Evolutionary conservation across 2,113 vertebrate species (phyloP).

Genomic region (Tenrec ecaudatus): DNA sequence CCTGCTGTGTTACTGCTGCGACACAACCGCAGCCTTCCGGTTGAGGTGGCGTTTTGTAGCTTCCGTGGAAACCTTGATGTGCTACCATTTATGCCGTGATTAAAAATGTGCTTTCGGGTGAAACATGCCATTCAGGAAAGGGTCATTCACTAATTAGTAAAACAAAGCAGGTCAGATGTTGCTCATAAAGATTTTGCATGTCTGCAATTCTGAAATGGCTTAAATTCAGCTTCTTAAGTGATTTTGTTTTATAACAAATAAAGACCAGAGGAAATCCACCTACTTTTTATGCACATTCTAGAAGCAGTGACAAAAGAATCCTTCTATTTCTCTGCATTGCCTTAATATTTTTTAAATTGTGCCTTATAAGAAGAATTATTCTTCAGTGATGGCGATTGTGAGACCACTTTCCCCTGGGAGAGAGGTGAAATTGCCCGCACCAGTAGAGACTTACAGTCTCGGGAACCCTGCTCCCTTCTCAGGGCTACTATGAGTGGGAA

Average conservation of each 20-base stretch:
- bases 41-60: conserved; percentile 22
- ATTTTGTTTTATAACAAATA: conserved; percentile 35
- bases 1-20: conserved; percentile 49
- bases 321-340: not conserved
- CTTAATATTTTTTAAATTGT: not conserved
- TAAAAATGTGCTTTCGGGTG: conserved; percentile 75
- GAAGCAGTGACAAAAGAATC: not conserved
- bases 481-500: not conserved
- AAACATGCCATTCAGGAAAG: conserved; percentile 59
- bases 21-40: not conserved
- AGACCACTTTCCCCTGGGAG: not conserved
- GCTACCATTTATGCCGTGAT: conserved; percentile 73
- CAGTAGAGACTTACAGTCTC: too few relatives aligned
- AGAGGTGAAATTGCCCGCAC: too few relatives aligned
- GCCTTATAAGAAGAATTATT: not conserved
- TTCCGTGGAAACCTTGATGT: conserved; percentile 57
- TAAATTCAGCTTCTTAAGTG: conserved; percentile 41
- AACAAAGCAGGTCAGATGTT: conserved; percentile 75
- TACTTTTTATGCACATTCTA: not conserved
- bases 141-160: conserved; percentile 72
- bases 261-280: not conserved
- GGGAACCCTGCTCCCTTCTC: too few relatives aligned
- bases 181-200: conserved; percentile 70
- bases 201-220: conserved; percentile 69
- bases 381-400: not conserved